Evolutionary conservation across 1,140 invertebrate genomes (phyloP).

Genomic region (Limonius californicus): DNA sequence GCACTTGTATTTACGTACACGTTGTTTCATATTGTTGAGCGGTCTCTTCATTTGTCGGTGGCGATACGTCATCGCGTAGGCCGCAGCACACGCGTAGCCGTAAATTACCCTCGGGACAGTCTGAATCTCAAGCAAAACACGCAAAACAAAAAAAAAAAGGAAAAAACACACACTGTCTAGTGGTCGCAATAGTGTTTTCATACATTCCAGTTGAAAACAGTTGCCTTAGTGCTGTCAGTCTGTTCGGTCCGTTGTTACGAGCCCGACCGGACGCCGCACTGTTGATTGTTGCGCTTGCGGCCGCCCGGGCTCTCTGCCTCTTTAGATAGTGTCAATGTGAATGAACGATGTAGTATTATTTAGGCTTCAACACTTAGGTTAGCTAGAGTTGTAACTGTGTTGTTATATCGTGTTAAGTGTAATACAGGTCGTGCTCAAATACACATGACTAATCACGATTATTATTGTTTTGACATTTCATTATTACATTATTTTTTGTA

Average conservation of each 20-base stretch:
- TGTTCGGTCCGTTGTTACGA: conserved; percentile 22
- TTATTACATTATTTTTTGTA: conserved; percentile 34
- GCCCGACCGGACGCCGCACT: conserved; percentile 15
- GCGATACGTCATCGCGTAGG: background rate
- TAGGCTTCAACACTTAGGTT: conserved; percentile 49
- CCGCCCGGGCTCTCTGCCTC: conserved; percentile 7
- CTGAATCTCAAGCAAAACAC: conserved; percentile 26
- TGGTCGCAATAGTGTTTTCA: conserved; percentile 45
- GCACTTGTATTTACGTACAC: background rate
- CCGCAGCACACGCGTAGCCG: background rate
- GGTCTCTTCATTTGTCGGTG: conserved; percentile 1
- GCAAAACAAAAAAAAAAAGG: too few species aligned
- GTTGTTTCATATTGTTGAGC: conserved; percentile 5
- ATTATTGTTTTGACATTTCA: conserved; percentile 41
- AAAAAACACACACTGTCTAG: conserved; percentile 23
- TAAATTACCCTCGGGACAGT: conserved; percentile 16
- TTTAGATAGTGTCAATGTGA: conserved; percentile 36
- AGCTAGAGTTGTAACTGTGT: conserved; percentile 49
- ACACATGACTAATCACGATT: conserved; percentile 46
- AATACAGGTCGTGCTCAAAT: conserved; percentile 46
- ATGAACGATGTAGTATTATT: conserved; percentile 46
- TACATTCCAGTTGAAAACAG: conserved; percentile 48
- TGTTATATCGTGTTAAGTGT: conserved; percentile 49
- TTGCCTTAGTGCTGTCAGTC: conserved; percentile 41
- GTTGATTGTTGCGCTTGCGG: conserved; percentile 25